Percentiles rank a stretch among this genome's conserved stretches.
These are phyloP conservation scores for Octopus bimaculoides DNA, from an alignment of 1,140 invertebrate species.

Conservation along the genomic window DNA sequence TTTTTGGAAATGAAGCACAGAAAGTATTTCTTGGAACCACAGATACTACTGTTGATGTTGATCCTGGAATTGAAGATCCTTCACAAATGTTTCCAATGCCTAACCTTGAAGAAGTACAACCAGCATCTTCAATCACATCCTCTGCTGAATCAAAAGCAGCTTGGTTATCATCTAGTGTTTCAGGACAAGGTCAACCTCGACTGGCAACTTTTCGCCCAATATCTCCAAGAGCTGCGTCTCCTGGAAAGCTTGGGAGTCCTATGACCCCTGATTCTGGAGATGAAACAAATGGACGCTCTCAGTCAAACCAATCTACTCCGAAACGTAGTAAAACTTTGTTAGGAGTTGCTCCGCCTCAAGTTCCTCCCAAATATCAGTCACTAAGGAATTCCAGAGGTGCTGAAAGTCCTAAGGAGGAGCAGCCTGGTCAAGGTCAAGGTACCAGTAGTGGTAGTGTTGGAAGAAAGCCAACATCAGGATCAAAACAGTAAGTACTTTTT, in stretches of 20 bases:
- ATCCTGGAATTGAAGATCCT: neutral
- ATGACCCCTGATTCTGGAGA: slow-evolving; percentile 3
- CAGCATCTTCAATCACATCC: slow-evolving; percentile 9
- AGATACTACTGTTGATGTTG: neutral
- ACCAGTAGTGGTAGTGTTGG: slow-evolving; percentile 1
- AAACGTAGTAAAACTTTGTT: slow-evolving; percentile 3
- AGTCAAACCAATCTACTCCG: slow-evolving; percentile 4
- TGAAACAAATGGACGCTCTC: slow-evolving; percentile 9
- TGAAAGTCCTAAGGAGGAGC: slow-evolving; percentile 1
- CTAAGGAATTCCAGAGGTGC: neutral
- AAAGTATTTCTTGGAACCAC: slow-evolving; percentile 25
- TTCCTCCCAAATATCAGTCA: slow-evolving; percentile 3
- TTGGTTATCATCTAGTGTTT: slow-evolving; percentile 1
- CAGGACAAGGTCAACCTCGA: neutral
- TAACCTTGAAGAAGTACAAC: slow-evolving; percentile 8
- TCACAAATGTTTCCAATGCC: slow-evolving; percentile 13
- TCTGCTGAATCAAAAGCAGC: slow-evolving; percentile 10
- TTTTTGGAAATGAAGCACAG: slow-evolving; percentile 23
- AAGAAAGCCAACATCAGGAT: neutral
- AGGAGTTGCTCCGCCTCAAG: slow-evolving; percentile 1
- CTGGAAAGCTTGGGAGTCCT: slow-evolving; percentile 6
- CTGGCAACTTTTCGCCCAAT: slow-evolving; percentile 6
- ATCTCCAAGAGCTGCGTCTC: slow-evolving; percentile 1
- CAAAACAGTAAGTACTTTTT: slow-evolving; percentile 8
- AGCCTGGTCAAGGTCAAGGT: neutral